Evolutionary conservation across 2,113 vertebrate species (phyloP).

Genomic region (Copsychus sechellarum): DNA sequence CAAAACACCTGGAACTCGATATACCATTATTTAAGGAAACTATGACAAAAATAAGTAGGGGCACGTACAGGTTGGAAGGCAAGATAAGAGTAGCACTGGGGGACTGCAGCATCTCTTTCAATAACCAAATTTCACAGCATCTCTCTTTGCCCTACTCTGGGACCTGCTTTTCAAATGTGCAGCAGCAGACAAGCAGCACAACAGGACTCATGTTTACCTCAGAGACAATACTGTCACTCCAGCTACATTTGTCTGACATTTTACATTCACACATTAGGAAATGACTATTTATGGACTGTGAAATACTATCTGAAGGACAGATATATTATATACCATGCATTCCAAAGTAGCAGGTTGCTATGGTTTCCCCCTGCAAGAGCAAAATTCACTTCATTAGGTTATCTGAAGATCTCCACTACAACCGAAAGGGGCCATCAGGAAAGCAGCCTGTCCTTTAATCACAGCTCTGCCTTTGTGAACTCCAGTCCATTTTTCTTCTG

Average conservation of each 20-base stretch:
- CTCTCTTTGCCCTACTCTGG: not conserved
- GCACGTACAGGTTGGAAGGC: not conserved
- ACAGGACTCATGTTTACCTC: not conserved
- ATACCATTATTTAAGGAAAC: not conserved
- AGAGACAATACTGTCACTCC: not conserved
- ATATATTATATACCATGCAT: slow-evolving; percentile 67
- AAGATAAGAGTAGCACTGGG: not conserved
- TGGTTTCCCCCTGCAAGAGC: slow-evolving; percentile 71
- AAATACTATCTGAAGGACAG: slow-evolving; percentile 68
- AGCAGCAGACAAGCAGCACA: not conserved
- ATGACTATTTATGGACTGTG: slow-evolving; percentile 68
- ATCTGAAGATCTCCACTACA: slow-evolving; percentile 31
- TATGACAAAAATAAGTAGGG: not conserved
- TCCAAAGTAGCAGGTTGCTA: slow-evolving; percentile 71
- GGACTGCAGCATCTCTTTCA: not conserved
- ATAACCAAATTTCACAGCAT: not conserved
- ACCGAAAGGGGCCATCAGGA: slow-evolving; percentile 17
- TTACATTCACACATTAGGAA: slow-evolving; percentile 56
- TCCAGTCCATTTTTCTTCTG: not conserved
- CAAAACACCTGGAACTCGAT: not conserved
- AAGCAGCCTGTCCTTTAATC: slow-evolving; percentile 21
- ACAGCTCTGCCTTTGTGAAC: not conserved
- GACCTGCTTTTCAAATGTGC: not conserved
- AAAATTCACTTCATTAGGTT: slow-evolving; percentile 53
- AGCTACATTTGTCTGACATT: slow-evolving; percentile 53